These are phyloP conservation scores for Desoria tigrina DNA, from an alignment of 2,888 invertebrate genomes.

Conservation along the genomic window DNA sequence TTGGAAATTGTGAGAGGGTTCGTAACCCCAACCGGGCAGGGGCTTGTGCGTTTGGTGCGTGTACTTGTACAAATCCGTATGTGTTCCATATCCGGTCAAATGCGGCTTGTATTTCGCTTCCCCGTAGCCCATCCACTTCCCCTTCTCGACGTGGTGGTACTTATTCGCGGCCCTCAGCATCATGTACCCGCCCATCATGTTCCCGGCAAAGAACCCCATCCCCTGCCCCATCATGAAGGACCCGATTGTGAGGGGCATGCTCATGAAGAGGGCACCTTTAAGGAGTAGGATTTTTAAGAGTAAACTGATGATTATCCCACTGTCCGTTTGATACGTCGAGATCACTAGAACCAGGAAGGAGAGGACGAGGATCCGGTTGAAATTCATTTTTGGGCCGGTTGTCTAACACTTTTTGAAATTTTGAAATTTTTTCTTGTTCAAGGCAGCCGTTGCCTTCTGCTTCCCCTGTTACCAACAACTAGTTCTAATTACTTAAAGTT, in stretches of 20 bases:
- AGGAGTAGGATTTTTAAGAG: conserved; percentile 38
- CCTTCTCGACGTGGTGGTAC: conserved; percentile 40
- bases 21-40: neutral
- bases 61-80: conserved; percentile 2
- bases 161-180: conserved; percentile 45
- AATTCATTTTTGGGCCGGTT: conserved; percentile 43
- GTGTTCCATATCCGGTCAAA: conserved; percentile 9
- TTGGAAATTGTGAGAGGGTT: conserved; percentile 9
- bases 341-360: conserved; percentile 36
- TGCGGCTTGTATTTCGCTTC: conserved; percentile 5
- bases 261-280: conserved; percentile 45
- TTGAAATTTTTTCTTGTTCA: too few species aligned
- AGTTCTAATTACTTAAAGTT: too few species aligned
- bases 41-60: neutral
- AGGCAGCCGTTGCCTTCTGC: too few species aligned
- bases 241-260: conserved; percentile 39
- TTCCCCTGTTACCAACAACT: too few species aligned
- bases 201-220: conserved; percentile 45
- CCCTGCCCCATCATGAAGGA: conserved; percentile 45
- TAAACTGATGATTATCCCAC: conserved; percentile 33
- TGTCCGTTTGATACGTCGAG: conserved; percentile 39
- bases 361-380: conserved; percentile 30
- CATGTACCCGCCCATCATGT: conserved; percentile 46
- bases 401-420: too few species aligned
- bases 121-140: conserved; percentile 25